Percentiles rank a stretch among this genome's conserved stretches.
Conservation (phyloP, 2,888 invertebrate genomes). For the Apamea monoglypha region DNA sequence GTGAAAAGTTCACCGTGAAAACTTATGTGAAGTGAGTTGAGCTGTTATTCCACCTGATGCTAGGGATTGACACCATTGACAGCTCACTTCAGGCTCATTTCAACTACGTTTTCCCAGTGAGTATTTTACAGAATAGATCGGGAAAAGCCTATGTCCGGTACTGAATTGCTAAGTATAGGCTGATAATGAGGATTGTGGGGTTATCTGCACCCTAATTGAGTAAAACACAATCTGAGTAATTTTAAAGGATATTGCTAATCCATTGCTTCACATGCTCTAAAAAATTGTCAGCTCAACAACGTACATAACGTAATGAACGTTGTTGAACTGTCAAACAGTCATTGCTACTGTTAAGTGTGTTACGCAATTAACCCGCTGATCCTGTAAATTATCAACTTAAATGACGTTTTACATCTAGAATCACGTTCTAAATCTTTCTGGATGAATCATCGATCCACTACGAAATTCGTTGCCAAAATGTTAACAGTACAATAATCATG, state of each 20-base stretch:
- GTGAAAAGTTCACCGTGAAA: no score
- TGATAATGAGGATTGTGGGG: not conserved
- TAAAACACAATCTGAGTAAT: no score
- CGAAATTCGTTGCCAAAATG: constrained; percentile 14
- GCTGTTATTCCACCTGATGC: not conserved
- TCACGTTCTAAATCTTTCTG: not conserved
- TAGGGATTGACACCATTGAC: not conserved
- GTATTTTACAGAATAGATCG: not conserved
- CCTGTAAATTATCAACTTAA: not conserved
- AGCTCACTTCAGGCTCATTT: not conserved
- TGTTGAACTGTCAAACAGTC: no score
- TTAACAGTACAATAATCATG: constrained; percentile 20
- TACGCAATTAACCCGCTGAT: no score
- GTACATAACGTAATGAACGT: no score
- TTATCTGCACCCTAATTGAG: not conserved
- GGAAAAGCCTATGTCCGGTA: not conserved
- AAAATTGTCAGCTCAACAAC: no score
- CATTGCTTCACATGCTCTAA: no score
- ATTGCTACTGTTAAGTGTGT: no score
- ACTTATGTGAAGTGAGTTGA: no score
- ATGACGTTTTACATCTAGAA: not conserved
- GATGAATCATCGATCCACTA: not conserved
- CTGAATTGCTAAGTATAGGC: not conserved
- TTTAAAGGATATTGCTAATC: no score
- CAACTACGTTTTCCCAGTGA: not conserved